Conservation (phyloP, 2,113 vertebrate genomes). For the Falcunculus frontatus region DNA sequence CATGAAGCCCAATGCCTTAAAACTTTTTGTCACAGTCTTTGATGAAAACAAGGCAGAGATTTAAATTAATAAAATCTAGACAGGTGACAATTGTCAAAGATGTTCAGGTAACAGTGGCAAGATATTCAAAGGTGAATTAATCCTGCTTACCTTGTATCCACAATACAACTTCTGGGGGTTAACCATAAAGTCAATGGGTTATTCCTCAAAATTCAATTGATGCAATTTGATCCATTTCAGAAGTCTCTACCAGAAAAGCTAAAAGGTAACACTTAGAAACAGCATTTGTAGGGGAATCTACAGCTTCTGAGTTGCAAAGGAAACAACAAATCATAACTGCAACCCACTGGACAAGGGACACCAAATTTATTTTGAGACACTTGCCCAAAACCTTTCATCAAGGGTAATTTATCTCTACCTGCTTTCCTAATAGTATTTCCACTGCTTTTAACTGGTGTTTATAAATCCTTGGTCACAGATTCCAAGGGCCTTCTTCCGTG, state of each 20-base stretch:
- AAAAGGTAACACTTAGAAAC: not conserved
- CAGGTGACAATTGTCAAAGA: not conserved
- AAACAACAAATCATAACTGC: not conserved
- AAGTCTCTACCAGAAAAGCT: not conserved
- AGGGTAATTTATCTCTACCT: not conserved
- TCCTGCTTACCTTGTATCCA: not conserved
- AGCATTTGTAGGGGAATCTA: not conserved
- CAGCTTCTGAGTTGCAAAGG: not conserved
- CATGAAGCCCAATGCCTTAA: not conserved
- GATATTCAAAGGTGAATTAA: not conserved
- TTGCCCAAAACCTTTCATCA: not conserved
- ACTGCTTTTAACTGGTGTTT: not conserved
- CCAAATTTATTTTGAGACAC: not conserved
- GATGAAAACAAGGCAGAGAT: not conserved
- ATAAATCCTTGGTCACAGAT: not conserved
- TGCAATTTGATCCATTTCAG: not conserved
- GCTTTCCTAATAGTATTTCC: not conserved
- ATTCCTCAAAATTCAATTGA: not conserved
- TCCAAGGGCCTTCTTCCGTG: not conserved
- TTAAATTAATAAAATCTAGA: not conserved
- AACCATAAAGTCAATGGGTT: not conserved
- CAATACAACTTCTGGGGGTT: not conserved
- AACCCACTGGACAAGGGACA: rapidly evolving
- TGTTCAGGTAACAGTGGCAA: not conserved
- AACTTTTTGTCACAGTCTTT: slow-evolving; percentile 25